Evolutionary conservation across 1,140 invertebrate species (phyloP).

Genomic region (Drosophila ananassae): DNA sequence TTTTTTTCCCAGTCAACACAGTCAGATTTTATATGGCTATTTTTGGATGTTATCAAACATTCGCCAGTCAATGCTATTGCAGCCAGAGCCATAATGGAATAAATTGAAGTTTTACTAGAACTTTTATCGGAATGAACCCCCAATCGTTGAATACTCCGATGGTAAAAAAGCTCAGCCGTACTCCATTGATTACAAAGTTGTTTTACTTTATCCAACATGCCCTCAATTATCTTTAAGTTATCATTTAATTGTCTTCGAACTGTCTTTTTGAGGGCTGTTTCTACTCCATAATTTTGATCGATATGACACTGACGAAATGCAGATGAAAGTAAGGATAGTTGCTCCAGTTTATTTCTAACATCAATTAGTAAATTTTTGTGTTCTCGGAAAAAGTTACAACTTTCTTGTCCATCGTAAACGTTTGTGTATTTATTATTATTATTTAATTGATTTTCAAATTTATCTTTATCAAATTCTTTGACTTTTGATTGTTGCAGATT

Average conservation of each 20-base stretch:
- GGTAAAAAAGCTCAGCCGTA: constrained; percentile 66
- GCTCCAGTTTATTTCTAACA: constrained; percentile 53
- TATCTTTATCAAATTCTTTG: constrained; percentile 8
- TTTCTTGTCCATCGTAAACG: constrained; percentile 20
- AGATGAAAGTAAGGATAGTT: constrained; percentile 46
- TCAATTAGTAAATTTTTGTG: constrained; percentile 57
- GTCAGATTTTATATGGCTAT: not conserved
- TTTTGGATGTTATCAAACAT: not conserved
- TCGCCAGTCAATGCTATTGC: constrained; percentile 67
- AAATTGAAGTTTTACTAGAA: constrained; percentile 30
- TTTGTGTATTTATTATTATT: constrained; percentile 5
- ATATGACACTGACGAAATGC: constrained; percentile 38
- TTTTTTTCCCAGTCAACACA: constrained; percentile 4
- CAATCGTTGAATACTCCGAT: constrained; percentile 60
- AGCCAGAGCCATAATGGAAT: constrained; percentile 66
- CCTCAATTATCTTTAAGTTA: constrained; percentile 44
- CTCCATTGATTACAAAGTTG: constrained; percentile 63
- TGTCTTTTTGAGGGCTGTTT: constrained; percentile 35
- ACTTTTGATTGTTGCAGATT: constrained; percentile 5
- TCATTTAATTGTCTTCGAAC: constrained; percentile 47
- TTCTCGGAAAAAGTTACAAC: constrained; percentile 51
- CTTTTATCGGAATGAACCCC: constrained; percentile 33
- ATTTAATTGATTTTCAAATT: not conserved
- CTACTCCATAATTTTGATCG: not conserved
- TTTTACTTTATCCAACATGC: constrained; percentile 51